Evolutionary conservation across 2,888 invertebrate genomes (phyloP).

Genomic region (Cyaniris semiargus): DNA sequence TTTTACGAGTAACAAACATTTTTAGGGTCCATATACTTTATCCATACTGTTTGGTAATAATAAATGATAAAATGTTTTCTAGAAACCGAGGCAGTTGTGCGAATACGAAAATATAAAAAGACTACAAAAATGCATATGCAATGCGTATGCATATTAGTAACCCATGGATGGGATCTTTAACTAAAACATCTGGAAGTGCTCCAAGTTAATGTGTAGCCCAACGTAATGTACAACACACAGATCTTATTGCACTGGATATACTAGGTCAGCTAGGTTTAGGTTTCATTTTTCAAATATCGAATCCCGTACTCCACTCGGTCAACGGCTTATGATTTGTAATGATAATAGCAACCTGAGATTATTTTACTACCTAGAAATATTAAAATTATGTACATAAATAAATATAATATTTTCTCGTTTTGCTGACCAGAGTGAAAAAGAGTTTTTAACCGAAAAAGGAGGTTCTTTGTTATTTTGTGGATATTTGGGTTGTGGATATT

Average conservation of each 20-base stretch:
- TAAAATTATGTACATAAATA: no score
- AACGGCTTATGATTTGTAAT: neutral
- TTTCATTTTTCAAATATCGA: neutral
- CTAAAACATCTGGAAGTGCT: constrained; percentile 44
- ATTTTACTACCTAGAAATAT: no score
- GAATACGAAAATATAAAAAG: neutral
- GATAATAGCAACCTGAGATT: neutral
- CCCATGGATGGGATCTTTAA: constrained; percentile 40
- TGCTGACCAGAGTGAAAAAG: no score
- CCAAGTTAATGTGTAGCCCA: constrained; percentile 44
- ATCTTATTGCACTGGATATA: neutral
- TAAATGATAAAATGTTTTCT: neutral
- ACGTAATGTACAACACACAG: neutral
- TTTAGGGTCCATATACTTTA: neutral
- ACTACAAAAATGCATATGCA: neutral
- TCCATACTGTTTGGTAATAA: neutral
- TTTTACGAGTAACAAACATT: neutral
- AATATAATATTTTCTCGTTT: no score
- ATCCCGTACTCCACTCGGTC: neutral
- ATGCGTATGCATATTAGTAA: constrained; percentile 15
- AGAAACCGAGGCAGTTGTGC: neutral
- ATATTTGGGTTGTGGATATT: no score
- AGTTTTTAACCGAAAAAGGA: no score
- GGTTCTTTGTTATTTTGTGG: no score
- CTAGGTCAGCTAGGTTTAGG: neutral